These are phyloP conservation scores for Oithona nana DNA, from an alignment of 2,888 invertebrate species.

Conservation along the genomic window DNA sequence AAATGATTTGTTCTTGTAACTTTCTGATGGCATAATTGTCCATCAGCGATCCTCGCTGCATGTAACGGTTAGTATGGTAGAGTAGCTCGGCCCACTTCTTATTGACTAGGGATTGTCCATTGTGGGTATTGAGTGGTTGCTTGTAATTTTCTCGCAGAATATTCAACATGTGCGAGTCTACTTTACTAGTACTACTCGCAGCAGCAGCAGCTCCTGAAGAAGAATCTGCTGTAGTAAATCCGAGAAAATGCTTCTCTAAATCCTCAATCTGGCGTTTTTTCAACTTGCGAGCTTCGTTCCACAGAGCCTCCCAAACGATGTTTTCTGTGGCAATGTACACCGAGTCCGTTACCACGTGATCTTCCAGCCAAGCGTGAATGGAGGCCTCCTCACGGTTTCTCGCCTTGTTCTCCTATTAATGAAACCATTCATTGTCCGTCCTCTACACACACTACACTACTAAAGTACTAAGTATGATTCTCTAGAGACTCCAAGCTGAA, in stretches of 20 bases:
- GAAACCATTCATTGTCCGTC: not conserved
- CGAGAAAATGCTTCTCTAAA: not conserved
- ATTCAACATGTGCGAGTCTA: not conserved
- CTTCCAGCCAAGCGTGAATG: not conserved
- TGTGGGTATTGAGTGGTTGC: not conserved
- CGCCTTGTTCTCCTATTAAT: not conserved
- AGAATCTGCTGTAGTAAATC: not conserved
- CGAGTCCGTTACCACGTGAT: not conserved
- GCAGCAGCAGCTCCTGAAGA: not conserved
- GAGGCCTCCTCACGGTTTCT: not conserved
- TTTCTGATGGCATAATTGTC: slow-evolving; percentile 3
- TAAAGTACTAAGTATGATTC: too few species aligned
- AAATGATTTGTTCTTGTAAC: not conserved
- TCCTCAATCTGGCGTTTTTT: not conserved
- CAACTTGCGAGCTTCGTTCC: not conserved
- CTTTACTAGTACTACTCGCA: not conserved
- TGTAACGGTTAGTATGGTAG: not conserved
- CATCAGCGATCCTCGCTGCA: not conserved
- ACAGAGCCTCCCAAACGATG: not conserved
- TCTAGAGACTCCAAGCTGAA: too few species aligned
- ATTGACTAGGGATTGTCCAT: not conserved
- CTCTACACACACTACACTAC: too few species aligned
- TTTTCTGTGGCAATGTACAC: not conserved
- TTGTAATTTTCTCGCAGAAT: not conserved
- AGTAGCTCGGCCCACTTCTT: not conserved